Percentiles rank a stretch among this genome's conserved stretches.
These are phyloP conservation scores for Rafetus swinhoei DNA, from an alignment of 2,113 vertebrate species.

Conservation along the genomic window DNA sequence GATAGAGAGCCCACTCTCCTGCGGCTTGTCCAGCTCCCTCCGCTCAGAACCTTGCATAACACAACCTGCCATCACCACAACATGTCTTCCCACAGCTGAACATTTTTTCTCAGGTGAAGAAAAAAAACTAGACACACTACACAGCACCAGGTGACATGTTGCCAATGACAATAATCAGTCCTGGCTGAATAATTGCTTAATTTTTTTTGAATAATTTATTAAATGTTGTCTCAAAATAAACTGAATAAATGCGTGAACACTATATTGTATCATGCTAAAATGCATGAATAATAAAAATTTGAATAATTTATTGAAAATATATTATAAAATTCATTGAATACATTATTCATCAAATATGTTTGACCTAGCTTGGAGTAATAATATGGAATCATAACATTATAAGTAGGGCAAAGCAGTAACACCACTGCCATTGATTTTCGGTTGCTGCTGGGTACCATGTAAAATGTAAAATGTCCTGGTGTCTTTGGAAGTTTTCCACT, in stretches of 20 bases:
- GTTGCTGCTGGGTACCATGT: background rate
- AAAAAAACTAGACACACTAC: background rate
- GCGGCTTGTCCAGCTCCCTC: background rate
- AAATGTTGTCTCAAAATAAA: background rate
- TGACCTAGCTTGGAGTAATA: background rate
- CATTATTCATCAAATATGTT: background rate
- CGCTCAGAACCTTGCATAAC: background rate
- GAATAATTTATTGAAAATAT: background rate
- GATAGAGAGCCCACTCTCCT: background rate
- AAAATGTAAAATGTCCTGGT: background rate
- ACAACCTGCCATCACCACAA: background rate
- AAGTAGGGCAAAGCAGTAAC: background rate
- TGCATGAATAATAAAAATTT: background rate
- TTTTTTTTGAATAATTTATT: background rate
- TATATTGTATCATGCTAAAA: background rate
- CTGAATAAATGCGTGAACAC: background rate
- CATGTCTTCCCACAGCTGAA: background rate
- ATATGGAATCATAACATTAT: background rate
- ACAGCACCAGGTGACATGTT: background rate
- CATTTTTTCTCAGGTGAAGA: background rate
- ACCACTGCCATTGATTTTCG: background rate
- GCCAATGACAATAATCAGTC: rapidly evolving
- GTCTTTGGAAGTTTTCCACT: background rate
- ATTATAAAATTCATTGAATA: background rate
- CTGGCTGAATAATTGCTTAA: background rate